These are phyloP conservation scores for Silvanus unidentatus DNA, from an alignment of 2,888 invertebrate genomes.

Conservation along the genomic window DNA sequence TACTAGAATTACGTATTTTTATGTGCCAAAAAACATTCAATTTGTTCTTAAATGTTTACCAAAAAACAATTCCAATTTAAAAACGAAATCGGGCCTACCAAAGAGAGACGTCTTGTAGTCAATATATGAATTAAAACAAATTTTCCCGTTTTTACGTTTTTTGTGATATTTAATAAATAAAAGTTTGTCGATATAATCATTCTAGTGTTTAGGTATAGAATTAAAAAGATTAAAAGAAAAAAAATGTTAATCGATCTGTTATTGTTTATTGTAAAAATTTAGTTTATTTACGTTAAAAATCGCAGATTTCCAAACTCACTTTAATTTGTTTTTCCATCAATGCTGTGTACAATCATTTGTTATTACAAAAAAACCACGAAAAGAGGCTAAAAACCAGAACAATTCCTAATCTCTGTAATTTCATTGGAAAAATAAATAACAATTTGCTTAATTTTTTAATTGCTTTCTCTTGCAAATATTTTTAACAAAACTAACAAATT, in stretches of 20 bases:
- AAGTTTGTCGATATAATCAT: conserved; percentile 29
- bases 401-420: conserved; percentile 16
- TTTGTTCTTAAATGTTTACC: too few species aligned
- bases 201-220: conserved; percentile 27
- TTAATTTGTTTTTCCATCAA: not conserved
- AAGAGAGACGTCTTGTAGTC: conserved; percentile 29
- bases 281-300: too few species aligned
- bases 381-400: too few species aligned
- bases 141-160: conserved; percentile 30
- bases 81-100: not conserved
- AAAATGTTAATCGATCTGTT: conserved; percentile 8
- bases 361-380: conserved; percentile 11
- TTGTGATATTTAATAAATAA: conserved; percentile 29
- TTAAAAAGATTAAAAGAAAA: too few species aligned
- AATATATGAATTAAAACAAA: conserved; percentile 29
- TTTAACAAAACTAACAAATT: too few species aligned
- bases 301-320: too few species aligned
- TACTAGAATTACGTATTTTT: too few species aligned
- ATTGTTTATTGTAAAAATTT: not conserved
- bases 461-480: conserved; percentile 11
- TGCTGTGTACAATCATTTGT: conserved; percentile 41
- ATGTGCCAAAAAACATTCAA: too few species aligned
- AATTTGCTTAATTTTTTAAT: conserved; percentile 32
- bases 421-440: conserved; percentile 37
- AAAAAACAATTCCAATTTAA: too few species aligned